Evolutionary conservation across 2,888 invertebrate species (phyloP), one percentile per base, ranked within the genome.

Genomic region (Callyntrura sp.): DNA sequence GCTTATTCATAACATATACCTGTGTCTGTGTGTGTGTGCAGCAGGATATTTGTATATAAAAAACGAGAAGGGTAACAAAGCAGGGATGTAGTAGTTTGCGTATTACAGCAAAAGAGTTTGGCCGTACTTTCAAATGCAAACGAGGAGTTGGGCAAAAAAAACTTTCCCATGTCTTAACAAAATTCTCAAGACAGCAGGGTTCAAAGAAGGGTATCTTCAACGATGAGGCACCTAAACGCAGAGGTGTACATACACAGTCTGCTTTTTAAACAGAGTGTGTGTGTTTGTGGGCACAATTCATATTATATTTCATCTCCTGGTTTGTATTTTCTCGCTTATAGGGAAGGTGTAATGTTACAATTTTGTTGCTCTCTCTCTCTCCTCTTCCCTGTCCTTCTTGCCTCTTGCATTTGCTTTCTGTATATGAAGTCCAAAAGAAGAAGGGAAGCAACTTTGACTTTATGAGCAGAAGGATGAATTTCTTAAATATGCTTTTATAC

Each of bases 111-210:
- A 35, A 45, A n/a, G 70, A 43, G 20, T 48, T 23, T 73, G 14
- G 6, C 17, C 5, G 9, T 23, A 62, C 25, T n/a, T 55, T 25
- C 17, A 43, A 60, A n/a, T n/a, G n/a, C n/a, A 62, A n/a, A n/a
- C n/a, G n/a, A n/a, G n/a, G 45, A 82, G 14, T 14, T 45, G 82
- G 62, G 14, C 28, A 60, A 48, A n/a, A 82, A 81, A 85, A 90
- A 90, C 90, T 90, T 90, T 90, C 90, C 83, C 90, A 86, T 86
- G 86, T 90, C 84, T 90, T 70, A 84, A 73, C 73, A 79, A 76
- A 79, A 57, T 79, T 43, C 12, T 35, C 28, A 79, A 57, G 57
- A 55, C 55, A 55, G 55, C 25, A 57, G 55, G 79, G 55, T 79
- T 25, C 57, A 57, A 1, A 20, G 12, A 79, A 79, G n/a, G 35